phyloP scores from a whole-genome alignment of 1,140 invertebrate genomes.

The Luehdorfia chinensis region DNA sequence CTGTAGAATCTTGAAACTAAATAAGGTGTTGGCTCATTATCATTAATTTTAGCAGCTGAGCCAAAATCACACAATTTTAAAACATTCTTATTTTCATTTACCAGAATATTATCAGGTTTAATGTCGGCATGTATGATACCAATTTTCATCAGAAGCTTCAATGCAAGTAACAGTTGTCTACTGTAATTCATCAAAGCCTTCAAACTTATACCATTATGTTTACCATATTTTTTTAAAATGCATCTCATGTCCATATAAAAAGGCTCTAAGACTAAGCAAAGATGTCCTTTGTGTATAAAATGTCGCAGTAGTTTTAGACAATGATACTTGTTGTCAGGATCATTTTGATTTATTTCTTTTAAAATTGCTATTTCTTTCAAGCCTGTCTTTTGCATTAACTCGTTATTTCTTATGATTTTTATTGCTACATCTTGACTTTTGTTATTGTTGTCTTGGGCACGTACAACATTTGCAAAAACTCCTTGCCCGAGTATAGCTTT shows the following conservation, averaged over 20 bases:
- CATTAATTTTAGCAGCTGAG: conserved; percentile 95
- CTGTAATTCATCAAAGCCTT: conserved; percentile 98
- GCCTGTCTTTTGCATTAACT: conserved; percentile 99
- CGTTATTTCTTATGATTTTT: conserved; percentile 99
- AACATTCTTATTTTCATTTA: conserved; percentile 97
- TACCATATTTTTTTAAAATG: conserved; percentile 98
- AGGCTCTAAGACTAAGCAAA: conserved; percentile 98
- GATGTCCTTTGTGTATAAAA: conserved; percentile 96
- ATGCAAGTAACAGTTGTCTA: conserved; percentile 95
- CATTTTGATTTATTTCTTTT: conserved; percentile 95
- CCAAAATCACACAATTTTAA: conserved; percentile 99
- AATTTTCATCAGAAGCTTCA: conserved; percentile 95
- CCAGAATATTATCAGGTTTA: conserved; percentile 99
- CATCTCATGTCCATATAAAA: conserved; percentile 94
- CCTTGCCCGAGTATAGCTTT: conserved; percentile 98
- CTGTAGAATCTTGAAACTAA: conserved; percentile 98
- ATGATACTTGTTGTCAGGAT: conserved; percentile 98
- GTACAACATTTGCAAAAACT: conserved; percentile 98
- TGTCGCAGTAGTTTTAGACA: conserved; percentile 93
- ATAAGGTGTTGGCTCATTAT: conserved; percentile 99
- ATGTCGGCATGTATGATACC: conserved; percentile 99
- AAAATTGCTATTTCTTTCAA: conserved; percentile 96
- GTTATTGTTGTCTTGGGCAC: conserved; percentile 91
- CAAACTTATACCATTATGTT: conserved; percentile 97
- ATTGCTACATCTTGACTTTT: conserved; percentile 95